Base-by-base conservation (phyloP, 2,113 vertebrate species). In the Chrysochloris asiatica region DNA sequence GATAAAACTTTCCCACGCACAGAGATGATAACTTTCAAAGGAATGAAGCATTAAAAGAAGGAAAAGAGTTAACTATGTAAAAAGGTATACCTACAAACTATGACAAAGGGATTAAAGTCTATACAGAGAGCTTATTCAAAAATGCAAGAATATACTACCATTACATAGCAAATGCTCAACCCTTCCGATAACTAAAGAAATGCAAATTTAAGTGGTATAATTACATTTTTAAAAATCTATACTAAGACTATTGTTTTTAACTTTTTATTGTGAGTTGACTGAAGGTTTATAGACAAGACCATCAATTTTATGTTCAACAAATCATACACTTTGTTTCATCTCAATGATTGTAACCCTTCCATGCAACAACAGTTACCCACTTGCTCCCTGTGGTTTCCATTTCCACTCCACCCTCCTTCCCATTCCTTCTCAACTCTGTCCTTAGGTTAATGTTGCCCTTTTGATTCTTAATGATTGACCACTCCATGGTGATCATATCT, bases 171-270 rank as follows among this genome's bases (percentile, higher is more conserved):
- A 61, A 92, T 36, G 12, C 41, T 38, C 52, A 52, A 77, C 45
- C 13, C 36, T 85, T 47, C 52, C 52, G 61, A 36, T 87, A 83
- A 89, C 59, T 86, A 71, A 89, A 86, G 54, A 89, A 86, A 90
- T 50, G n/a, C n/a, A 17, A 73, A 86, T 89, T 77, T 91, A 92
- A 91, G 83, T 69, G 50, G 69, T 59, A 87, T 67, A 63, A 63
- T 16, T 52, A 83, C 38, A 88, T 26, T 30, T 77, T 26, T 63
- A 21, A 5, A n/a, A 82, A 67, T 77, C 61, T 73, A 81, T 16
- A 90, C 19, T 67, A 86, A 67, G 59, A 21, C 54, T 56, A 22
- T 22, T 56, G 54, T 22, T n/a, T n/a, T n/a, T n/a, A n/a, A n/a
- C n/a, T n/a, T n/a, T n/a, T n/a, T n/a, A n/a, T n/a, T n/a, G n/a